phyloP scores from a whole-genome alignment of 2,888 invertebrate species.

The Acrobasis repandana region DNA sequence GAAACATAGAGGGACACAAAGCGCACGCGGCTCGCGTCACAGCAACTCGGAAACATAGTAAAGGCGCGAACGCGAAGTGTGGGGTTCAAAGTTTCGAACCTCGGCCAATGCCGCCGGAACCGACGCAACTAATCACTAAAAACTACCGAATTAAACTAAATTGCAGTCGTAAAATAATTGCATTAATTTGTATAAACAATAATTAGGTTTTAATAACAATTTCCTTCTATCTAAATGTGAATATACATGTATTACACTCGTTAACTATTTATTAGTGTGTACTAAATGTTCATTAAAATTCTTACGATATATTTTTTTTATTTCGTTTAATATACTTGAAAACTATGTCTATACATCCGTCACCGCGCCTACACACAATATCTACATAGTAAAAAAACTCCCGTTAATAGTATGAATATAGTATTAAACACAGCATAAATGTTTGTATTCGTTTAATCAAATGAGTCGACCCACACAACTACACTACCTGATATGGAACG shows the following conservation, averaged over 20 bases:
- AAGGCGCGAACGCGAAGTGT: slow-evolving; percentile 11
- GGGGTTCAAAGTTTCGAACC: not conserved
- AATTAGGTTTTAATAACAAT: slow-evolving; percentile 38
- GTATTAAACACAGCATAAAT: slow-evolving; percentile 64
- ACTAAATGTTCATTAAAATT: slow-evolving; percentile 72
- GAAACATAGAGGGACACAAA: slow-evolving; percentile 35
- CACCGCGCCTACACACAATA: slow-evolving; percentile 69
- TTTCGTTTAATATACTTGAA: slow-evolving; percentile 57
- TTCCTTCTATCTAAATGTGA: slow-evolving; percentile 70
- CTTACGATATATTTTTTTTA: slow-evolving; percentile 55
- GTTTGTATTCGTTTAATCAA: slow-evolving; percentile 45
- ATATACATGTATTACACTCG: slow-evolving; percentile 66
- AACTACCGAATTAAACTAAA: slow-evolving; percentile 50
- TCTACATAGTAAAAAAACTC: slow-evolving; percentile 62
- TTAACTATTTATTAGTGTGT: slow-evolving; percentile 63
- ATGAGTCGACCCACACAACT: slow-evolving; percentile 36
- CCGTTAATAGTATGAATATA: slow-evolving; percentile 56
- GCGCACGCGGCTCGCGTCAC: slow-evolving; percentile 28
- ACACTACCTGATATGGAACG: slow-evolving; percentile 68
- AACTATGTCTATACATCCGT: slow-evolving; percentile 69
- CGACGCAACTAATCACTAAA: slow-evolving; percentile 37
- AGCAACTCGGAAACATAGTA: slow-evolving; percentile 5
- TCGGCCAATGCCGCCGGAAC: not conserved
- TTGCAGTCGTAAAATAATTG: slow-evolving; percentile 56
- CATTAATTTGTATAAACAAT: slow-evolving; percentile 38